Percentiles rank a stretch among this genome's conserved stretches.
Evolutionary conservation across 1,140 invertebrate genomes (phyloP).

Genomic region (Asbolus verrucosus): DNA sequence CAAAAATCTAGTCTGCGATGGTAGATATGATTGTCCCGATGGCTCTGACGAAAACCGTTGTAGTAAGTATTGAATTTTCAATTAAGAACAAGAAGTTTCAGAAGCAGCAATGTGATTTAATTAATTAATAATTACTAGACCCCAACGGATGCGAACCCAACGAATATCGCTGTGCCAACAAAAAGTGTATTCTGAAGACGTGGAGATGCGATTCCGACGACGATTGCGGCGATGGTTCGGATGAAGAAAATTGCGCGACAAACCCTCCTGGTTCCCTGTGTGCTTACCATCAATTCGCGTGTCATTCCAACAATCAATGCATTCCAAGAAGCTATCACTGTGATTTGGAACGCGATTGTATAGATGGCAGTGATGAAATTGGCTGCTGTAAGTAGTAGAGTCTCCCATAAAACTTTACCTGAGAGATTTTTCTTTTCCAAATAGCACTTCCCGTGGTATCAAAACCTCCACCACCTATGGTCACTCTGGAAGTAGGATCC

Average conservation of each 20-base stretch:
- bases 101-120: neutral
- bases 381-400: conserved; percentile 78
- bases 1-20: conserved; percentile 85
- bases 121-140: conserved; percentile 60
- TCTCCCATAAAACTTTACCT: too few species aligned
- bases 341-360: conserved; percentile 89
- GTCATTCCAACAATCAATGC: conserved; percentile 83
- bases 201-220: conserved; percentile 93
- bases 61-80: conserved; percentile 70
- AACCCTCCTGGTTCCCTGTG: conserved; percentile 77
- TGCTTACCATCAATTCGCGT: conserved; percentile 85
- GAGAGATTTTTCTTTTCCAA: neutral
- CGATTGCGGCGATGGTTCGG: conserved; percentile 93
- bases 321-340: conserved; percentile 95
- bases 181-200: conserved; percentile 89
- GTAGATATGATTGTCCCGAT: conserved; percentile 84
- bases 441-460: conserved; percentile 67
- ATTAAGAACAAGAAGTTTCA: neutral
- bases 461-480: conserved; percentile 76
- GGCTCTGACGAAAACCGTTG: conserved; percentile 91
- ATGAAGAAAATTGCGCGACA: conserved; percentile 77
- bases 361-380: conserved; percentile 90
- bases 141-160: conserved; percentile 89
- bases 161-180: conserved; percentile 89
- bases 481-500: conserved; percentile 77